Evolutionary conservation across 2,113 vertebrate genomes (phyloP).

Genomic region (Elephas maximus): DNA sequence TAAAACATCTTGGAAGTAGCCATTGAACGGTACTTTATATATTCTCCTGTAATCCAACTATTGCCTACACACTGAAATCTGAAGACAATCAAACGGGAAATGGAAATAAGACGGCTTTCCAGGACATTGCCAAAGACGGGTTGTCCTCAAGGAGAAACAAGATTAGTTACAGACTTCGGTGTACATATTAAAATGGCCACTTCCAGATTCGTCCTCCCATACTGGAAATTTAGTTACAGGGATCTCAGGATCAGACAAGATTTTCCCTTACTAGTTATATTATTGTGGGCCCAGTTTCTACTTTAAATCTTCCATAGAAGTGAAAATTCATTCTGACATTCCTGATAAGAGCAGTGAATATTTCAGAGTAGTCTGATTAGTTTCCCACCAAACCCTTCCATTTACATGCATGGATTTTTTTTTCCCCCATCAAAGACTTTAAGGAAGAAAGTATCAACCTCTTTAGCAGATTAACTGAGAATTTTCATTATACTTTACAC

Average conservation of each 20-base stretch:
- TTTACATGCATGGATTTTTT: neutral
- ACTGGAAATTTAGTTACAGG: neutral
- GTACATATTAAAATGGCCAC: neutral
- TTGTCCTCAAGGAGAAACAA: slow-evolving; percentile 19
- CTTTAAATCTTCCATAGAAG: slow-evolving; percentile 24
- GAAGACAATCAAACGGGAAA: slow-evolving; percentile 26
- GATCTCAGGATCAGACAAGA: neutral
- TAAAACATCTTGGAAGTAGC: slow-evolving; percentile 9
- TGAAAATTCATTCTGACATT: slow-evolving; percentile 36
- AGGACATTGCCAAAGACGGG: neutral
- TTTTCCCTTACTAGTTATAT: neutral
- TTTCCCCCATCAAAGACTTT: neutral
- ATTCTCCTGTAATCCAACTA: slow-evolving; percentile 16
- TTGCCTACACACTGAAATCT: slow-evolving; percentile 2
- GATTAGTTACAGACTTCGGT: neutral
- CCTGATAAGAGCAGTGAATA: neutral
- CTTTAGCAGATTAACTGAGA: slow-evolving; percentile 35
- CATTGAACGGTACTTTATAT: neutral
- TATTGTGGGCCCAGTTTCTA: neutral
- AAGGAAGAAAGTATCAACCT: neutral
- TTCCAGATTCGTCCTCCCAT: neutral
- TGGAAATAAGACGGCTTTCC: neutral
- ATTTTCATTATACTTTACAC: neutral
- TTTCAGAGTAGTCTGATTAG: neutral
- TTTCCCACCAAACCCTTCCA: neutral